Evolutionary conservation across 2,797 vertebrate genomes (phyloP).

Genomic region (Malurus splendens): DNA sequence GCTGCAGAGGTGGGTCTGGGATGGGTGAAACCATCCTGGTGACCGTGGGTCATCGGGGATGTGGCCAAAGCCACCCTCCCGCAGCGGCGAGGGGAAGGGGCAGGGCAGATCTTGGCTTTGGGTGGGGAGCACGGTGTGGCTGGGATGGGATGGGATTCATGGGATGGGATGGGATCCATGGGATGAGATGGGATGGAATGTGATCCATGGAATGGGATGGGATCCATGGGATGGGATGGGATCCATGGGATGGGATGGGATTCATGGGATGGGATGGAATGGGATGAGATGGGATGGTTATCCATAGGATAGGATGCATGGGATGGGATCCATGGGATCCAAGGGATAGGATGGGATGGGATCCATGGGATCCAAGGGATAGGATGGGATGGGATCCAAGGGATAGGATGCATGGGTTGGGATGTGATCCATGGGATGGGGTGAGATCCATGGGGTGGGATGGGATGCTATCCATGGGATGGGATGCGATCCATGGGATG

Average conservation of each 20-base stretch:
- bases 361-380: too few species aligned
- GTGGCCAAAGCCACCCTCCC: fast-evolving
- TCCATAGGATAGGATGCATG: too few species aligned
- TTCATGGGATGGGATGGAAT: background rate
- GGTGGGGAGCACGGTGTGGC: fast-evolving
- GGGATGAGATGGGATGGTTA: background rate
- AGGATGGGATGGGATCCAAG: background rate
- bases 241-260: background rate
- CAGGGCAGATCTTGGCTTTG: background rate
- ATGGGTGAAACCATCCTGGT: fast-evolving
- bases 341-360: too few species aligned
- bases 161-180: background rate
- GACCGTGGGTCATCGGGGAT: fast-evolving
- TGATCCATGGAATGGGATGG: background rate
- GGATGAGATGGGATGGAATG: background rate
- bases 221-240: background rate
- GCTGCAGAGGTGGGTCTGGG: conserved; percentile 84
- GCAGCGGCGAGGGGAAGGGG: fast-evolving
- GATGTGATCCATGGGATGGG: too few species aligned
- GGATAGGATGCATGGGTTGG: background rate
- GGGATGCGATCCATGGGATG: background rate
- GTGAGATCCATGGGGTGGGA: background rate
- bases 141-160: background rate
- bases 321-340: background rate
- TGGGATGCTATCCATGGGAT: background rate